Base-by-base conservation (phyloP, 2,113 vertebrate genomes). In the Istiophorus platypterus region DNA sequence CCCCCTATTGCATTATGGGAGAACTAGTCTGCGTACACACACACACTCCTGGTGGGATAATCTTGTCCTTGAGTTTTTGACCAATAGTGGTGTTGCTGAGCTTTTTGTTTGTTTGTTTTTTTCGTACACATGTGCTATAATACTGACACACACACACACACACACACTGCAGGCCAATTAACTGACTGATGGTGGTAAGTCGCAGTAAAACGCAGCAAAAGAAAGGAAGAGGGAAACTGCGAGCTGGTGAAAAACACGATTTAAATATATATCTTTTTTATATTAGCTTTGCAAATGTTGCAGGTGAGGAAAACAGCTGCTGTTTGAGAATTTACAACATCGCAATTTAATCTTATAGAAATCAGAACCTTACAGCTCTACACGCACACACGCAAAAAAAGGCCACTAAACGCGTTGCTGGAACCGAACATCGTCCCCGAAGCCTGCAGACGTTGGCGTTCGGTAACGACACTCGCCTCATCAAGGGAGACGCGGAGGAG, bases 241-340 rank as follows among this genome's bases (percentile, higher is more conserved):
- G 24, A 29, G 26, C 26, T 27, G 7, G 13, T 17, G 17, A 57
- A 29, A 13, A 27, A 12, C 2, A 14, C 3, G 54, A 29, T 27
- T 27, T 57, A 27, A 57, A 57, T 51, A 27, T 24, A 8, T n/a
- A n/a, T n/a, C n/a, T 39, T 13, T 24, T 4, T 13, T 26, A 56
- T 13, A 12, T 52, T 10, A 26, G 52, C n/a, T 26, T 56, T 26
- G 12, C 52, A 13, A 26, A 51, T 51, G 45, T 18, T 52, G 52
- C 20, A 1, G 51, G 9, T 9, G 22, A 26, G 11, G 12, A 22
- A n/a, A 34, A 45, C n/a, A 31, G 41, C 18, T n/a, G 7, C 26
- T 58, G 27, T 52, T 41, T 78, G 54, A 78, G 45, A 63, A 70
- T 52, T 62, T 42, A 54, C 76, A 78, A 26, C 11, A 5, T 5